Base-by-base conservation (phyloP, 2,113 vertebrate genomes). In the Furnarius figulus region DNA sequence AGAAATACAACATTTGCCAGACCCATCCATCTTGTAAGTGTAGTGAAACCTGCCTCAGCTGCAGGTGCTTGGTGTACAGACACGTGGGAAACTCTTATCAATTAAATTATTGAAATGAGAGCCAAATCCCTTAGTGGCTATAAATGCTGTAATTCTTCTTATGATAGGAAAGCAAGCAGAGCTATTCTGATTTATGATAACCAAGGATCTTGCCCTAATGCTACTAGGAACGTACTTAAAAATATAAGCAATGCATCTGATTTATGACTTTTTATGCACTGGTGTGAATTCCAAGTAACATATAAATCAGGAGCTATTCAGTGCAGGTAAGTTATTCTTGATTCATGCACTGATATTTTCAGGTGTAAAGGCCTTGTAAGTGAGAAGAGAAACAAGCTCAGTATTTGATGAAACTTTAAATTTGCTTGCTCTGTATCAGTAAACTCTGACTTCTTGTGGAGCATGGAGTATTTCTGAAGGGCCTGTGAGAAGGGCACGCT, bases 71-170 rank as follows among this genome's bases (percentile, higher is more conserved):
- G 2, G 2, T n/a, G 10, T 28, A 21, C 21, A 63, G 85, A 68
- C 17, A 16, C 71, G 52, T 89, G 77, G 65, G 67, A 75, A 87
- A 59, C 27, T 47, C 87, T 91, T 75, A 82, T 65, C 85, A 85
- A 68, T 78, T 81, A 89, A 89, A 87, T 91, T 87, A 87, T 76
- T 94, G 71, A 93, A 94, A 96, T 89, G 70, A 85, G 66, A 91
- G 66, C 66, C 81, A 85, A 88, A 92, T 89, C 80, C 71, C 85
- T 65, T 39, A 44, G 70, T 25, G 40, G 14, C 58, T 90, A 9
- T 72, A 85, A 91, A 68, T 79, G 62, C 58, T 87, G 49, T 79
- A 93, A 65, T 85, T 85, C 81, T 89, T 44, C 49, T 85, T 66
- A 70, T 76, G 87, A 79, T 17, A 72, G 35, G 66, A 94, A 87